These are phyloP conservation scores for Sitodiplosis mosellana DNA, from an alignment of 1,140 invertebrate genomes.

Conservation along the genomic window DNA sequence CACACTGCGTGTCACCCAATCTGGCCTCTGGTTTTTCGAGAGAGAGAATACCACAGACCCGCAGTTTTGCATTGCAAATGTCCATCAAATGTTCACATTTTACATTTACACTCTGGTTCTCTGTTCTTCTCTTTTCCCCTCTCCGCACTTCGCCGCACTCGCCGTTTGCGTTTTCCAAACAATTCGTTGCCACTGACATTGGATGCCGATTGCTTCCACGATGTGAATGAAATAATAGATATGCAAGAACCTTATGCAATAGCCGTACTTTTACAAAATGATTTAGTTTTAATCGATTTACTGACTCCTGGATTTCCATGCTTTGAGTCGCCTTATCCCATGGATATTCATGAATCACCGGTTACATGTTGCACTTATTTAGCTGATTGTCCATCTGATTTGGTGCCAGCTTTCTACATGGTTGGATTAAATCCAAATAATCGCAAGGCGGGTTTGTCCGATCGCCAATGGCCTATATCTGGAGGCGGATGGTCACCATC, in stretches of 20 bases:
- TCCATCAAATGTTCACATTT: not conserved
- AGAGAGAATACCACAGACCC: not conserved
- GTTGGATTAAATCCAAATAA: constrained; percentile 31
- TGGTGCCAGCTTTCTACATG: constrained; percentile 79
- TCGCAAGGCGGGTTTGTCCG: constrained; percentile 75
- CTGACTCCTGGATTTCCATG: constrained; percentile 88
- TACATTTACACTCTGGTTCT: not conserved
- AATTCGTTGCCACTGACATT: not conserved
- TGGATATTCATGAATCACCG: constrained; percentile 96
- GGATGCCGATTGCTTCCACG: too few relatives aligned
- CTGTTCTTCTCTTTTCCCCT: not conserved
- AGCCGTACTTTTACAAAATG: constrained; percentile 91
- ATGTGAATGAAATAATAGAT: constrained; percentile 49
- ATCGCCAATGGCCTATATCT: constrained; percentile 86
- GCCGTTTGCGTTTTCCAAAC: not conserved
- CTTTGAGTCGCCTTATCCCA: constrained; percentile 98
- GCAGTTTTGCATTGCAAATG: not conserved
- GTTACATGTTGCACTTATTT: constrained; percentile 93
- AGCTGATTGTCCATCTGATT: constrained; percentile 91
- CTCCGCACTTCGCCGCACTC: not conserved
- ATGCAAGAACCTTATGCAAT: constrained; percentile 94
- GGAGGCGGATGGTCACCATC: constrained; percentile 90
- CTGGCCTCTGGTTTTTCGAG: not conserved
- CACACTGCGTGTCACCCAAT: not conserved
- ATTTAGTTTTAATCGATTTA: constrained; percentile 94